Base-by-base conservation (phyloP, 2,797 vertebrate genomes). In the Nothura maculosa region DNA sequence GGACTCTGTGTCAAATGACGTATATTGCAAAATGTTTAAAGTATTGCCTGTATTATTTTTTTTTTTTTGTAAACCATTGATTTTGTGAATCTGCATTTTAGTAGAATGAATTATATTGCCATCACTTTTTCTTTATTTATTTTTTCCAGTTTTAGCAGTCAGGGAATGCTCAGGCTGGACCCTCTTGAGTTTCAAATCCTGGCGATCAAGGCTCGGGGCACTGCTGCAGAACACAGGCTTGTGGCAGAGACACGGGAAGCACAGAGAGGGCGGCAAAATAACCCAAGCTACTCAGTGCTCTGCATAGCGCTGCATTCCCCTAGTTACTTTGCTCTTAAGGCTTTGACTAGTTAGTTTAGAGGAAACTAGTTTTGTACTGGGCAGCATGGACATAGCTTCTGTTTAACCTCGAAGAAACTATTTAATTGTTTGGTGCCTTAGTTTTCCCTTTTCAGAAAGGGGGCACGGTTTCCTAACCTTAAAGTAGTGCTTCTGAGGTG, bases 381-480 rank as follows among this genome's bases (percentile, higher is more conserved):
- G 25, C 28, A 76, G 20, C 43, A 15, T 43, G 61, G 42, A 32
- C 14, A 22, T 66, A 25, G 30, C 4, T 0, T 47, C 38, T 79
- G 7, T 62, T 94, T 81, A 83, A 40, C 55, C 27, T 32, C 61
- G 17, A 57, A 43, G 30, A 75, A 89, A n/a, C 67, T 12, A 36
- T 84, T 82, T 85, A 40, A 62, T 58, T 24, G 28, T 70, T 79
- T 16, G 70, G 16, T 81, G 14, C 36, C 75, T 95, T 85, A 47
- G 25, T 92, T 73, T 91, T 78, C 52, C 22, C 32, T 76, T 73
- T 90, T 38, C 72, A 93, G 91, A 94, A 52, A 38, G 55, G 60
- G 28, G 67, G 21, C 86, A 78, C 55, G 43, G 36, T 25, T 86
- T 82, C 40, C 16, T 40, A 72, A 34, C 63, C 21, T 73, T 72